Percentiles rank a stretch among this genome's conserved stretches.
Evolutionary conservation across 2,888 invertebrate genomes (phyloP).

Genomic region (Dermolepida albohirtum): DNA sequence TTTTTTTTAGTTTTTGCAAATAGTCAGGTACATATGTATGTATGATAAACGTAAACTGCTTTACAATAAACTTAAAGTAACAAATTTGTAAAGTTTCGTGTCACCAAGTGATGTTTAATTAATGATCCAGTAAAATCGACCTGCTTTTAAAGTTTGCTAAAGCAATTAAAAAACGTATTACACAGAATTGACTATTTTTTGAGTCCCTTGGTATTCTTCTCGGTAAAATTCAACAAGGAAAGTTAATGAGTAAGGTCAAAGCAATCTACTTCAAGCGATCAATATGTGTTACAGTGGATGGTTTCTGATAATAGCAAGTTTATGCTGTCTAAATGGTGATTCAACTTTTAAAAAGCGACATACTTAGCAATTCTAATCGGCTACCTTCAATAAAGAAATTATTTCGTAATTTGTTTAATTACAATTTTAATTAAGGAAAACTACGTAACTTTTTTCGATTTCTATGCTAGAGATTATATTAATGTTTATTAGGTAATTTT

Average conservation of each 20-base stretch:
- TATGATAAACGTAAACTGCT: no score
- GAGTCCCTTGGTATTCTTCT: conserved; percentile 23
- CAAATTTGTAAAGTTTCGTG: background rate
- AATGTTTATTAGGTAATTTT: no score
- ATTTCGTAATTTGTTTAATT: no score
- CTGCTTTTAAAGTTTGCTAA: conserved; percentile 8
- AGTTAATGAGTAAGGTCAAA: conserved; percentile 49
- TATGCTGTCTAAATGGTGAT: conserved; percentile 36
- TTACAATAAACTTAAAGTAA: no score
- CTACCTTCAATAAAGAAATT: no score
- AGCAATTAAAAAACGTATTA: conserved; percentile 22
- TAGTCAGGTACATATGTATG: background rate
- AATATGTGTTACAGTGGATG: conserved; percentile 46
- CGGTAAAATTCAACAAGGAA: conserved; percentile 48
- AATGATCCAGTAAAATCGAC: background rate
- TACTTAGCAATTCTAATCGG: background rate
- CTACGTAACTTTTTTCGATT: no score
- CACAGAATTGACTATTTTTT: conserved; percentile 17
- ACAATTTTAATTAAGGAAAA: no score
- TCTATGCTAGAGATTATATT: no score
- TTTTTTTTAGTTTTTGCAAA: background rate
- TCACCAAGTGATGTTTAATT: conserved; percentile 7
- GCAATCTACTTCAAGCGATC: conserved; percentile 47
- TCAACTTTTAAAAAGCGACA: conserved; percentile 8
- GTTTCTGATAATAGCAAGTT: conserved; percentile 48